Percentiles rank a stretch among this genome's conserved stretches.
Evolutionary conservation across 2,797 vertebrate genomes (phyloP).

Genomic region (Notolepis coatsorum): DNA sequence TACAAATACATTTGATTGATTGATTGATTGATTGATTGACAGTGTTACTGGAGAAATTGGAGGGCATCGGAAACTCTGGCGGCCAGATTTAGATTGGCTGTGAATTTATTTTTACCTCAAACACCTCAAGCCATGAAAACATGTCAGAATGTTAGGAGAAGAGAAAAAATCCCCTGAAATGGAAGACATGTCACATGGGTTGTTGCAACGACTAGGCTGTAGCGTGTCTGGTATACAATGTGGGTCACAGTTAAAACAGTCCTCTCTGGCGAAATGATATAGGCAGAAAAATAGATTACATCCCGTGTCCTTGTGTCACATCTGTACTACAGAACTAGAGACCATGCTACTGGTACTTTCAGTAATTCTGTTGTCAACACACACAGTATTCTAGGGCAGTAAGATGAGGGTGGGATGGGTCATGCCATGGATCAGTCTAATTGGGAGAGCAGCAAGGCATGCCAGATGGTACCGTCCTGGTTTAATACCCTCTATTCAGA

Average conservation of each 20-base stretch:
- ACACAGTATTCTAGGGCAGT: constrained; percentile 24
- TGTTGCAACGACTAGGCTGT: background rate
- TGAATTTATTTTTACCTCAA: constrained; percentile 29
- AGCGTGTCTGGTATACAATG: background rate
- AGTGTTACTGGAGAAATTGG: constrained; percentile 23
- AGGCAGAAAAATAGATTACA: too few relatives aligned
- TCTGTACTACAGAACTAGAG: background rate
- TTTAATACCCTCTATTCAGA: constrained; percentile 56
- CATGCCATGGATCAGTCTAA: constrained; percentile 49
- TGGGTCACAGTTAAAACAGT: background rate
- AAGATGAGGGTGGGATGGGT: constrained; percentile 48
- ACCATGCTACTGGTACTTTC: constrained; percentile 5
- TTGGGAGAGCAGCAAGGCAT: constrained; percentile 47
- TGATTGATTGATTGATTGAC: too few relatives aligned
- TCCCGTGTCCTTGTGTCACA: background rate
- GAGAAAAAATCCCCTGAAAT: too few relatives aligned
- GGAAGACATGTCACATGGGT: background rate
- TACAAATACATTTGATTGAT: too few relatives aligned
- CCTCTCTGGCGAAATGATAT: background rate
- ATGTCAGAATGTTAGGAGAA: background rate
- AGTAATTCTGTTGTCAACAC: constrained; percentile 30
- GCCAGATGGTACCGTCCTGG: constrained; percentile 60
- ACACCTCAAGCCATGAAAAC: constrained; percentile 21
- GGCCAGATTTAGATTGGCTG: constrained; percentile 27
- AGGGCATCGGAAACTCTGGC: constrained; percentile 23